These are phyloP conservation scores for Tympanoctomys barrerae DNA, from an alignment of 2,797 vertebrate genomes.

Conservation along the genomic window DNA sequence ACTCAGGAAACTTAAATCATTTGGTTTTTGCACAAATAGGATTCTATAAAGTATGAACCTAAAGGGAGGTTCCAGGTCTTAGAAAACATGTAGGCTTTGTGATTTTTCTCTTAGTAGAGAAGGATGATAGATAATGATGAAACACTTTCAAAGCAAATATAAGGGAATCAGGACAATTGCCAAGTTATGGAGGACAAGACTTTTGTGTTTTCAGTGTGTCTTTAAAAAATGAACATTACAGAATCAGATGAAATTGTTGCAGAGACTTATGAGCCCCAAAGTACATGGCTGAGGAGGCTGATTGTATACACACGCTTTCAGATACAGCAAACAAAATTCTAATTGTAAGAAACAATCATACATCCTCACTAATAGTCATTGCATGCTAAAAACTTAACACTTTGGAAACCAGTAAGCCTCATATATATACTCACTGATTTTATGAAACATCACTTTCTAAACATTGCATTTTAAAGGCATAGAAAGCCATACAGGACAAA, in stretches of 20 bases:
- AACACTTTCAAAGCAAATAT: not conserved
- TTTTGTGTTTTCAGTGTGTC: not conserved
- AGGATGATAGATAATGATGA: not conserved
- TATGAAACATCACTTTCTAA: conserved; percentile 28
- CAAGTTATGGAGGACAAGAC: not conserved
- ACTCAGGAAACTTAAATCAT: conserved; percentile 66
- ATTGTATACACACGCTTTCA: conserved; percentile 29
- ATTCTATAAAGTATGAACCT: conserved; percentile 31
- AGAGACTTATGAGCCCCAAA: conserved; percentile 43
- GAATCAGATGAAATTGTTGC: conserved; percentile 43
- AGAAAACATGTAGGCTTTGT: not conserved
- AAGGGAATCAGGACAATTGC: not conserved
- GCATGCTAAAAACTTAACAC: conserved; percentile 25
- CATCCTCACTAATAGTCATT: not conserved
- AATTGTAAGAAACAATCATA: conserved; percentile 45
- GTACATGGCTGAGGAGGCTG: conserved; percentile 30
- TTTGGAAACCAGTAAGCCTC: conserved; percentile 36
- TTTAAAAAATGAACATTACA: not conserved
- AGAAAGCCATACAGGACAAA: conserved; percentile 28
- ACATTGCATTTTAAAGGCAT: not conserved
- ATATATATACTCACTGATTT: conserved; percentile 1
- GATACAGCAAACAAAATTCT: conserved; percentile 55
- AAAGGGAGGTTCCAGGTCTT: conserved; percentile 40
- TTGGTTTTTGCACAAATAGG: conserved; percentile 38
- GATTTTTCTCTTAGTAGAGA: conserved; percentile 9